phyloP scores from a whole-genome alignment of 2,888 invertebrate genomes.

The Phyllotreta striolata region DNA sequence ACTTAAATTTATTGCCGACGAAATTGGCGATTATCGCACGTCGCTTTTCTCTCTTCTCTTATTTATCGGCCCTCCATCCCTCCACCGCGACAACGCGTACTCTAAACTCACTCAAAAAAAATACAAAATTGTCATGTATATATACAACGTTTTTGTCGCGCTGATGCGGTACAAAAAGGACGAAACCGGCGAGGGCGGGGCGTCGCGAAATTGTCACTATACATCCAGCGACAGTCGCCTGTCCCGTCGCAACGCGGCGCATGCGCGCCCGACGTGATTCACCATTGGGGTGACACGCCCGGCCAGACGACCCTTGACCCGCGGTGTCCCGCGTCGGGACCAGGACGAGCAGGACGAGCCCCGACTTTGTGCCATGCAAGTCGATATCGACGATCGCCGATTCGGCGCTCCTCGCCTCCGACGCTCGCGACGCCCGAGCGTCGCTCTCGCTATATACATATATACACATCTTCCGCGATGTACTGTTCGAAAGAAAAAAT shows the following conservation, averaged over 20 bases:
- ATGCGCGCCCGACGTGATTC: constrained; percentile 57
- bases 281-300: constrained; percentile 62
- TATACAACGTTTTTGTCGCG: background rate
- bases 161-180: constrained; percentile 9
- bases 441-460: background rate
- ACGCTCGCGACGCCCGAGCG: constrained; percentile 9
- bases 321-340: constrained; percentile 56
- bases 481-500: constrained; percentile 4
- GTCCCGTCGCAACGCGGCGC: constrained; percentile 58
- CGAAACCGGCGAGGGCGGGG: constrained; percentile 52
- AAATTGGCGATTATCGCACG: constrained; percentile 59
- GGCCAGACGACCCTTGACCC: constrained; percentile 61
- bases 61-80: constrained; percentile 45
- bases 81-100: constrained; percentile 29
- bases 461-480: no score
- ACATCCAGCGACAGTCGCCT: constrained; percentile 60
- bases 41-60: constrained; percentile 53
- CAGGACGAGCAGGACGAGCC: constrained; percentile 44
- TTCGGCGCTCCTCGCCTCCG: constrained; percentile 36
- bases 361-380: constrained; percentile 39
- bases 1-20: constrained; percentile 59
- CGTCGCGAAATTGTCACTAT: constrained; percentile 59
- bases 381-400: constrained; percentile 35
- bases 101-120: constrained; percentile 29
- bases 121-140: background rate